Conservation (phyloP, 2,888 invertebrate genomes). For the Troglohyphantes excavatus region DNA sequence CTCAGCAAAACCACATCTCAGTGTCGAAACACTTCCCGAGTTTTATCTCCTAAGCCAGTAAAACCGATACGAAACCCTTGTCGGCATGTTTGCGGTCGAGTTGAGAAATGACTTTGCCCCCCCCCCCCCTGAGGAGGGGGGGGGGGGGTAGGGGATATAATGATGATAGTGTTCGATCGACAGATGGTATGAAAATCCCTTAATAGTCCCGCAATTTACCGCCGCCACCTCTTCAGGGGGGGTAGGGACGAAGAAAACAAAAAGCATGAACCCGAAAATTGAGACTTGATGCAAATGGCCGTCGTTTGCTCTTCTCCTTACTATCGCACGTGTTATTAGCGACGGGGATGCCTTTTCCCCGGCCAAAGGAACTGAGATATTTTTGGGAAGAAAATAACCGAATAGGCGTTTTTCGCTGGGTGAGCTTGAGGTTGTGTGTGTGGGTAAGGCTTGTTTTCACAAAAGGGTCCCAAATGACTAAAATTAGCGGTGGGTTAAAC, state of each 20-base stretch:
- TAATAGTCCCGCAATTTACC: constrained; percentile 67
- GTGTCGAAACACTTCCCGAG: background rate
- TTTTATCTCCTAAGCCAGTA: background rate
- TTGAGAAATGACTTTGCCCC: constrained; percentile 36
- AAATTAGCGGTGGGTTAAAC: constrained; percentile 46
- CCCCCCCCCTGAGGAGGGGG: constrained; percentile 31
- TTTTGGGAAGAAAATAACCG: constrained; percentile 13
- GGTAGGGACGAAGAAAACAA: background rate
- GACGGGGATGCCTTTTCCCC: background rate
- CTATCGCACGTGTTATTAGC: constrained; percentile 42
- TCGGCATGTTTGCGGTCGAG: constrained; percentile 33
- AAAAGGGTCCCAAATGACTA: constrained; percentile 7
- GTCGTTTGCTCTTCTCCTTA: constrained; percentile 27
- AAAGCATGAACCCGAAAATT: constrained; percentile 52
- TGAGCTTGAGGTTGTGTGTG: background rate
- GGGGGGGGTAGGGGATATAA: constrained; percentile 51
- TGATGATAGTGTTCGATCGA: constrained; percentile 63
- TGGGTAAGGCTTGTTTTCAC: background rate
- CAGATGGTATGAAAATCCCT: constrained; percentile 75
- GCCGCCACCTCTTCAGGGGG: constrained; percentile 33
- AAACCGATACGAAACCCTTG: background rate
- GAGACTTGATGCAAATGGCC: constrained; percentile 62
- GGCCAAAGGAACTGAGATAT: background rate
- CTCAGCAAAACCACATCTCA: background rate
- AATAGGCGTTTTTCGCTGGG: constrained; percentile 18